A percentile compares a stretch with the other conserved stretches of the same genome.
Conservation (phyloP, 2,113 vertebrate genomes). For the Trochalopteron elliotii region DNA sequence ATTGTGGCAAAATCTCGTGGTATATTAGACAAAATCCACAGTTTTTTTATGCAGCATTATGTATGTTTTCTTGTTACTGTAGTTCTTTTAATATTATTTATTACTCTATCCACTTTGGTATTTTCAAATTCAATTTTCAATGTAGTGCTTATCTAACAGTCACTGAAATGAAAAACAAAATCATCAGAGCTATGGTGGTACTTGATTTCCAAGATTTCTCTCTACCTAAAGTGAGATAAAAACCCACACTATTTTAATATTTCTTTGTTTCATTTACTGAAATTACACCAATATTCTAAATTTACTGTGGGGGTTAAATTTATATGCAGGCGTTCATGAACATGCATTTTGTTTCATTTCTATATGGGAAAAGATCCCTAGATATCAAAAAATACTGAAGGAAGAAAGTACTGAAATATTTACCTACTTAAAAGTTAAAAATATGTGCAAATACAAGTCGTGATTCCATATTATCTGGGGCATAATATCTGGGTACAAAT, state of each 20-base stretch:
- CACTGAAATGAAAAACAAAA: neutral
- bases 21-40: neutral
- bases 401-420: neutral
- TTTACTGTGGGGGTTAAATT: neutral
- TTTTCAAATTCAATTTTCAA: neutral
- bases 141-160: neutral
- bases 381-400: neutral
- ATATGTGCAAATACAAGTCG: neutral
- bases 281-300: neutral
- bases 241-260: neutral
- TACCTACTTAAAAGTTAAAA: neutral
- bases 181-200: neutral
- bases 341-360: neutral
- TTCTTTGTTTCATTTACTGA: neutral
- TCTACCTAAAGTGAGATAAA: neutral
- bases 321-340: neutral
- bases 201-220: neutral
- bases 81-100: neutral
- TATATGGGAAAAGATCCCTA: neutral
- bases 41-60: neutral
- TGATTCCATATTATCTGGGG: neutral
- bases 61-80: neutral
- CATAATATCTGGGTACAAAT: neutral
- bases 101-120: neutral
- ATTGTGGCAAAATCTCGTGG: neutral